phyloP scores from a whole-genome alignment of 2,113 vertebrate species.

The Tauraco erythrolophus region DNA sequence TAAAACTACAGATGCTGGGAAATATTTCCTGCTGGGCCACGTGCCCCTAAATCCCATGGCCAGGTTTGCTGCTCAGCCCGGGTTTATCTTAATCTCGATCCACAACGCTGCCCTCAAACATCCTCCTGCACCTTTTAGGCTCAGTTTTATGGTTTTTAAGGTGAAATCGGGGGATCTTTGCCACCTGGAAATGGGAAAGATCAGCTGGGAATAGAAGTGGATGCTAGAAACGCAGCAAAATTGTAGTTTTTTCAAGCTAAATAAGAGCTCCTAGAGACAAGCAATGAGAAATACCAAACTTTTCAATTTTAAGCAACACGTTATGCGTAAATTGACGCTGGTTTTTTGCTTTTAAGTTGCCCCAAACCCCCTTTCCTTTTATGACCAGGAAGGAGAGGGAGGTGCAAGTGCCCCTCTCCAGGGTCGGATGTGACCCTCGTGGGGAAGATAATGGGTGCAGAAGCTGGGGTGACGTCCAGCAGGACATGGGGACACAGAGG shows the following conservation, averaged over 20 bases:
- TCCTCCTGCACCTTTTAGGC: not conserved
- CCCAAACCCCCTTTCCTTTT: not conserved
- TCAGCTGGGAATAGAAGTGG: rapidly evolving
- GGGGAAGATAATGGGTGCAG: not conserved
- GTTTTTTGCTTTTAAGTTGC: not conserved
- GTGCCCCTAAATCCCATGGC: not conserved
- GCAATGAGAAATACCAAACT: rapidly evolving
- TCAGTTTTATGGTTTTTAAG: not conserved
- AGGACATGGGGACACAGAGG: rapidly evolving
- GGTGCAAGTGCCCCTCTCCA: rapidly evolving
- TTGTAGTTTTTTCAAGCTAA: not conserved
- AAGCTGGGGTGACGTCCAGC: rapidly evolving
- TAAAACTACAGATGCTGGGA: not conserved
- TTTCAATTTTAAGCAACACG: not conserved
- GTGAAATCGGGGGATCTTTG: not conserved
- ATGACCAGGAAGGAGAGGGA: not conserved
- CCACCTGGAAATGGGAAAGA: not conserved
- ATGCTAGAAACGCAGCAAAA: not conserved
- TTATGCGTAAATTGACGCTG: not conserved
- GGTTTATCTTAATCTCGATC: not conserved
- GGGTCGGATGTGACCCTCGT: rapidly evolving
- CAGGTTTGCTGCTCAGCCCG: not conserved
- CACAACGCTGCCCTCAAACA: not conserved
- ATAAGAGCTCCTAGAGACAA: not conserved
- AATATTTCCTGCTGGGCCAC: constrained; percentile 43